Evolutionary conservation across 1,140 invertebrate species (phyloP), one percentile per base, ranked within the genome.

Genomic region (Ceratina japonica): DNA sequence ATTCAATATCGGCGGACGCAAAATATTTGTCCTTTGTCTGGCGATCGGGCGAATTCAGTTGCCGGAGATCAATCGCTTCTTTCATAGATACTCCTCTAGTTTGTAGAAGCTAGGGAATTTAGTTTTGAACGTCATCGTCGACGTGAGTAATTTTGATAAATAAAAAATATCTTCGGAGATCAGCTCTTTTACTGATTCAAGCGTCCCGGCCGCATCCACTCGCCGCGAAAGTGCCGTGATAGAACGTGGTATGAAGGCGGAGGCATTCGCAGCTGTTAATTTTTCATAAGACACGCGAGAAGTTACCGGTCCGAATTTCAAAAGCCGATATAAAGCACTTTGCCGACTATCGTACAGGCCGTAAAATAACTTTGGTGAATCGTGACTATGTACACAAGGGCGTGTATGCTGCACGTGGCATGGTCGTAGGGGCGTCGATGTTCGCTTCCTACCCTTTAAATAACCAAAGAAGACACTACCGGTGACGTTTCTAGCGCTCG

Each of bases 371-470:
- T 82, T 70, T 20, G 66, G 61, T 20, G 82, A 24, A 65, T 62
- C 65, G 24, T 22, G 24, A 22, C 37, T 16, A 16, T 18, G 51
- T 18, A 66, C 58, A 22, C 54, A 64, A 22, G 74, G 62, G 79
- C 65, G 59, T 73, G 22, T 18, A 13, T 2, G n/a, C 49, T 8
- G 52, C 73, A 71, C 63, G 74, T 58, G 81, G 24, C 65, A 16
- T 15, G 16, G 24, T 49, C 27, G 44, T 15, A 72, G 80, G 49
- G 52, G 44, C 64, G 44, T 49, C 58, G 70, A 74, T 37, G 70
- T 24, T 79, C 66, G 64, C 80, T 78, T 68, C 62, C 75, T 70
- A 82, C 82, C 82, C 80, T 81, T 84, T 75, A 81, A 85, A 85
- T 81, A 84, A 81, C 75, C 74, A 85, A 84, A 79, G 82, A 75